Evolutionary conservation across 64 coral and sea anemone species (phyloP).

Genomic region (Pachyseris speciosa): DNA sequence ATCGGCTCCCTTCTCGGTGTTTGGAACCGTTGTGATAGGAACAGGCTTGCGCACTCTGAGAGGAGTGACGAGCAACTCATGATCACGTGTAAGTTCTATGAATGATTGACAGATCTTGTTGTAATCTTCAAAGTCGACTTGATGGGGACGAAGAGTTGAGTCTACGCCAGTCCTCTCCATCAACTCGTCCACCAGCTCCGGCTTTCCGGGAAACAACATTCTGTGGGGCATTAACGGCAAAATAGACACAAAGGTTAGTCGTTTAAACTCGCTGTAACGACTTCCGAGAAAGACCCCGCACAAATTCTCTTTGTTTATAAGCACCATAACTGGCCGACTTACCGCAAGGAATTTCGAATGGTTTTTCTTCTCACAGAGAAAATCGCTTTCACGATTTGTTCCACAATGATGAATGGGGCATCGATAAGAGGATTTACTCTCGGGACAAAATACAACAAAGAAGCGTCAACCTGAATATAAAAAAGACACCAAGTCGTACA

Average conservation of each 20-base stretch:
- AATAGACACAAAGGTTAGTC: not conserved
- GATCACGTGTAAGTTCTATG: conserved; percentile 51
- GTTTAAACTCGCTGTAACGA: not conserved
- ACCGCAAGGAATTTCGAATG: conserved; percentile 89
- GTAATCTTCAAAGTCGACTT: conserved; percentile 77
- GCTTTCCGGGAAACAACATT: conserved; percentile 69
- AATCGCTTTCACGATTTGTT: conserved; percentile 95
- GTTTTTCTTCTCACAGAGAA: conserved; percentile 89
- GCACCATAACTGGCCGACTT: not conserved
- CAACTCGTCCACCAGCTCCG: conserved; percentile 72
- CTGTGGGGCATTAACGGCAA: conserved; percentile 36
- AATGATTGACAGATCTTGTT: conserved; percentile 78
- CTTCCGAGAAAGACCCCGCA: not conserved
- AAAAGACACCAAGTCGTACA: not conserved
- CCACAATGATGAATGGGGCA: conserved; percentile 73
- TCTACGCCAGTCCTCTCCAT: conserved; percentile 62
- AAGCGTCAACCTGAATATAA: conserved; percentile 85
- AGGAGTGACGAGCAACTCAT: conserved; percentile 53
- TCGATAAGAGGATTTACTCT: conserved; percentile 66
- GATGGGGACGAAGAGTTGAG: conserved; percentile 72
- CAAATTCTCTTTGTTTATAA: not conserved
- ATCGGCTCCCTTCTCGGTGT: not conserved
- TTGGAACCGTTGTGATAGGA: not conserved
- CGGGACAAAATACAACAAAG: conserved; percentile 72
- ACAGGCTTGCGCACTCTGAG: conserved; percentile 84